Evolutionary conservation across 2,888 invertebrate species (phyloP).

Genomic region (Argyresthia albistria): DNA sequence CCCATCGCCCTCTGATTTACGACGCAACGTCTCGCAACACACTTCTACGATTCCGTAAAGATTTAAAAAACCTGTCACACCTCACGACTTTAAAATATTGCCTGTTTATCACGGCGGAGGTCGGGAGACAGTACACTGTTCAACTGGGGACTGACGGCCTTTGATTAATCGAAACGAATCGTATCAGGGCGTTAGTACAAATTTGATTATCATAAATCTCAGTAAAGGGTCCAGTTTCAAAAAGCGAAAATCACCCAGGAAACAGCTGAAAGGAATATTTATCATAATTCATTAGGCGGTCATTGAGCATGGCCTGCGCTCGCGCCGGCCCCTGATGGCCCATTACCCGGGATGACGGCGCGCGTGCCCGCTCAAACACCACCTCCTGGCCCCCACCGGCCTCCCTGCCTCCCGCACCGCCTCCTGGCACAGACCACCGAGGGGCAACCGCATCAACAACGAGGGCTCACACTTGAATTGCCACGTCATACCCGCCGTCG

Average conservation of each 20-base stretch:
- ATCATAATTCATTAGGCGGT: slow-evolving; percentile 39
- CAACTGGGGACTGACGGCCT: background rate
- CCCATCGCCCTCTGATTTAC: slow-evolving; percentile 58
- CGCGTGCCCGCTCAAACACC: slow-evolving; percentile 47
- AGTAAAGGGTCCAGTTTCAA: slow-evolving; percentile 14
- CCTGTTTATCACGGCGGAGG: background rate
- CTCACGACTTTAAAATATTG: slow-evolving; percentile 15
- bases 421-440: slow-evolving; percentile 14
- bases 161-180: background rate
- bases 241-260: slow-evolving; percentile 51
- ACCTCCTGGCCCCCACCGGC: slow-evolving; percentile 26
- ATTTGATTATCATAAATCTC: slow-evolving; percentile 5
- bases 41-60: slow-evolving; percentile 25
- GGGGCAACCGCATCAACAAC: slow-evolving; percentile 24
- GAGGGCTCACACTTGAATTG: slow-evolving; percentile 46
- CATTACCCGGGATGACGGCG: slow-evolving; percentile 67
- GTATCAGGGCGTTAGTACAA: background rate
- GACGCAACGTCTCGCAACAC: slow-evolving; percentile 41
- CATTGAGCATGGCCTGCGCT: slow-evolving; percentile 39
- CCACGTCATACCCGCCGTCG: slow-evolving; percentile 55
- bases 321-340: slow-evolving; percentile 35
- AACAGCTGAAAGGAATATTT: slow-evolving; percentile 38
- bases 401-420: slow-evolving; percentile 16
- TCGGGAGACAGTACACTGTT: background rate
- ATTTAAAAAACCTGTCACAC: slow-evolving; percentile 8